A percentile compares a stretch with the other conserved stretches of the same genome.
Evolutionary conservation across 1,140 invertebrate species (phyloP).

Genomic region (Saccostrea echinata): DNA sequence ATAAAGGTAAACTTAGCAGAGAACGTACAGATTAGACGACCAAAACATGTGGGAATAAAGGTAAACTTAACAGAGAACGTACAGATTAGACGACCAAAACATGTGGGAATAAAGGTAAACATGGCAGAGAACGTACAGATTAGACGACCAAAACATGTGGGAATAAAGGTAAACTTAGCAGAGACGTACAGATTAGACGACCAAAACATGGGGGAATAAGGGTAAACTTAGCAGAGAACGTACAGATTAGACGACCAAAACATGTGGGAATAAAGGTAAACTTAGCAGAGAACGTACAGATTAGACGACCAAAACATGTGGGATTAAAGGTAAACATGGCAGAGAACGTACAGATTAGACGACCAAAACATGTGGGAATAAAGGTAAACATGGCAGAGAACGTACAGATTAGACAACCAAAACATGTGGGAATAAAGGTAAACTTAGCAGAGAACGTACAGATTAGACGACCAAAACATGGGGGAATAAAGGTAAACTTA

Average conservation of each 20-base stretch:
- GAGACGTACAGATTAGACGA: too few species aligned
- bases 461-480: not conserved
- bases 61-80: not conserved
- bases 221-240: not conserved
- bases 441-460: too few species aligned
- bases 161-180: slow-evolving; percentile 19
- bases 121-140: too few species aligned
- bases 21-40: not conserved
- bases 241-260: slow-evolving; percentile 24
- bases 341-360: not conserved
- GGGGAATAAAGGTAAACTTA: slow-evolving; percentile 18
- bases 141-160: not conserved
- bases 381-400: not conserved
- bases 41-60: not conserved
- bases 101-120: not conserved
- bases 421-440: slow-evolving; percentile 22
- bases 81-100: too few species aligned
- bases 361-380: not conserved
- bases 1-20: not conserved
- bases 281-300: not conserved
- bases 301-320: not conserved
- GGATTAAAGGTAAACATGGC: not conserved
- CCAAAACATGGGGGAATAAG: not conserved
- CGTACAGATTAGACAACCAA: too few species aligned
- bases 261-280: not conserved